phyloP scores from a whole-genome alignment of 2,888 invertebrate species.

The Petrophora chlorosata region DNA sequence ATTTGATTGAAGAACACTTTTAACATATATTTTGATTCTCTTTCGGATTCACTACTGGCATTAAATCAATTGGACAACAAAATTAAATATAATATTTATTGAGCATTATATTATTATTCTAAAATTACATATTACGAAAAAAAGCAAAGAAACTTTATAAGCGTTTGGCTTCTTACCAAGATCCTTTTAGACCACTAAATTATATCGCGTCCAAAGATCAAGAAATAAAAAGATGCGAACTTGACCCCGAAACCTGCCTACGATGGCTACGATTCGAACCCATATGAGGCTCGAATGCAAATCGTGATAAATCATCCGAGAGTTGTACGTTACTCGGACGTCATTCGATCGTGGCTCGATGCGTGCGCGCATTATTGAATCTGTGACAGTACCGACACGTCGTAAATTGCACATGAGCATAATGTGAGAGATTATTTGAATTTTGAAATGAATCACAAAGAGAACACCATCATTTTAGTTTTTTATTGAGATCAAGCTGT shows the following conservation, averaged over 20 bases:
- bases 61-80: constrained; percentile 1
- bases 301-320: constrained; percentile 39
- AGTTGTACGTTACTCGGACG: constrained; percentile 38
- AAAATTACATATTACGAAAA: background rate
- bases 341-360: constrained; percentile 51
- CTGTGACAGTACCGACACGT: constrained; percentile 59
- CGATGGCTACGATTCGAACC: constrained; percentile 40
- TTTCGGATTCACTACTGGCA: background rate
- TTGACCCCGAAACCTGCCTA: constrained; percentile 21
- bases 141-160: constrained; percentile 1
- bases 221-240: constrained; percentile 19
- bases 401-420: constrained; percentile 46
- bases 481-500: too few species aligned
- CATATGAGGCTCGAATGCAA: constrained; percentile 48
- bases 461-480: too few species aligned
- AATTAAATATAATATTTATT: constrained; percentile 2
- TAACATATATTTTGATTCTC: background rate
- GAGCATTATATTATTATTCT: too few species aligned
- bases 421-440: constrained; percentile 7
- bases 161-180: constrained; percentile 19
- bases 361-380: constrained; percentile 62
- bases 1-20: constrained; percentile 1
- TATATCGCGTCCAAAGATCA: constrained; percentile 15
- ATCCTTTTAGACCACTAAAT: constrained; percentile 11
- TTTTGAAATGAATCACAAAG: too few species aligned